These are phyloP conservation scores for Cassiopea andromeda DNA, from an alignment of 30 jellyfish, hydroid and myxozoan species.

Conservation along the genomic window DNA sequence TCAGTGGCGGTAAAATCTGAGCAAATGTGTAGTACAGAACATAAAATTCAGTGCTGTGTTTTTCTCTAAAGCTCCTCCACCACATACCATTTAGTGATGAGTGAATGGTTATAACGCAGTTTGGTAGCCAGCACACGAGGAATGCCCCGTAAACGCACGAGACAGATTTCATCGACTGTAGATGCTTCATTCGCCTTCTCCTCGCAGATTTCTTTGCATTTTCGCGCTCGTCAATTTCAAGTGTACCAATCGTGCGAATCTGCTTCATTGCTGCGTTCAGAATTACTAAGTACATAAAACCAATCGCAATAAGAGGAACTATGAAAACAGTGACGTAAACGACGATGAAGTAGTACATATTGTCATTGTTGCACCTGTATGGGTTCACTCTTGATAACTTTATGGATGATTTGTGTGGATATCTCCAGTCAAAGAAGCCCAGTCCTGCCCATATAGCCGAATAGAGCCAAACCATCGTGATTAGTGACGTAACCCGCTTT, in stretches of 20 bases:
- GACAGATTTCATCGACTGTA: slow-evolving; percentile 69
- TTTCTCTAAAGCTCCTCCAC: slow-evolving; percentile 40
- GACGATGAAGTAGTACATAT: slow-evolving; percentile 41
- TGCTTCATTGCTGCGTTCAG: slow-evolving; percentile 75
- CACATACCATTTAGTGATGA: slow-evolving; percentile 26
- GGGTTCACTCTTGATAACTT: neutral
- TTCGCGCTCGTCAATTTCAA: slow-evolving; percentile 14
- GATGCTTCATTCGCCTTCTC: slow-evolving; percentile 35
- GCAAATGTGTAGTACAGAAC: slow-evolving; percentile 43
- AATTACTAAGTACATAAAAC: slow-evolving; percentile 60
- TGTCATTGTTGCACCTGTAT: slow-evolving; percentile 38
- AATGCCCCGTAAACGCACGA: slow-evolving; percentile 83
- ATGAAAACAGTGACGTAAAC: slow-evolving; percentile 39
- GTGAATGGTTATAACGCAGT: slow-evolving; percentile 62
- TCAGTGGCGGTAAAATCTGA: slow-evolving; percentile 77
- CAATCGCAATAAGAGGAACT: slow-evolving; percentile 70
- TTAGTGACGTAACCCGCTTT: slow-evolving; percentile 22
- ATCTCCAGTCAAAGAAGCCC: slow-evolving; percentile 72
- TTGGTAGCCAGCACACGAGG: slow-evolving; percentile 87
- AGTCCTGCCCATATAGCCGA: slow-evolving; percentile 72
- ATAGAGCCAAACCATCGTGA: slow-evolving; percentile 58
- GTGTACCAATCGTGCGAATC: slow-evolving; percentile 67
- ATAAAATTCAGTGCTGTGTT: slow-evolving; percentile 29
- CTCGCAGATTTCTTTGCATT: slow-evolving; percentile 23
- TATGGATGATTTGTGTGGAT: slow-evolving; percentile 33